Percentiles rank a stretch among this genome's conserved stretches.
Conservation (phyloP, 2,888 invertebrate genomes). For the Gnatocerus cornutus region DNA sequence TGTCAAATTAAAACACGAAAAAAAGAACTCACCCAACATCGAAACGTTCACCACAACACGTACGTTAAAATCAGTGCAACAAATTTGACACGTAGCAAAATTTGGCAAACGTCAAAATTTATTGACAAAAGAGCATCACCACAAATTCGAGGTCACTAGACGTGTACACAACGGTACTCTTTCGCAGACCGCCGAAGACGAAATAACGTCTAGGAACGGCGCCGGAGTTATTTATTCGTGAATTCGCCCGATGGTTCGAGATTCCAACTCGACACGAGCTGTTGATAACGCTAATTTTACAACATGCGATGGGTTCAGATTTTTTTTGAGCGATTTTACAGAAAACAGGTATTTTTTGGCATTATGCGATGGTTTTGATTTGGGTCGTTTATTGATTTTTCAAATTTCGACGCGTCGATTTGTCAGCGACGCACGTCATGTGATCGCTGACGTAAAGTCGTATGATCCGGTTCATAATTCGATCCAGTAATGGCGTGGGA, state of each 20-base stretch:
- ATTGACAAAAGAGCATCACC: constrained; percentile 31
- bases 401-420: constrained; percentile 44
- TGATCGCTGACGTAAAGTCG: constrained; percentile 56
- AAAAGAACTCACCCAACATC: constrained; percentile 43
- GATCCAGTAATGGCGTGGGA: constrained; percentile 8
- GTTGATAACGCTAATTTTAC: constrained; percentile 8
- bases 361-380: constrained; percentile 15
- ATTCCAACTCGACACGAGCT: constrained; percentile 11
- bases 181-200: constrained; percentile 1
- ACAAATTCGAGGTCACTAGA: constrained; percentile 32
- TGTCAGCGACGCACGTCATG: constrained; percentile 50
- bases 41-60: constrained; percentile 8
- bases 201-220: constrained; percentile 17
- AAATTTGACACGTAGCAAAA: constrained; percentile 46
- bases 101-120: constrained; percentile 46
- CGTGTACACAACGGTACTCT: constrained; percentile 18
- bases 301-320: neutral
- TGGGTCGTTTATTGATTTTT: constrained; percentile 53
- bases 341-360: neutral
- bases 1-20: too few species aligned
- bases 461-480: constrained; percentile 52
- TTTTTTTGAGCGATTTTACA: neutral
- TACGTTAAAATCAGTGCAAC: neutral
- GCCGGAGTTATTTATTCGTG: constrained; percentile 27
- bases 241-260: constrained; percentile 7